Conservation (phyloP, 1,140 invertebrate genomes). For the roundworm (Caenorhabditis elegans) region WBcel235 BX284605.5:8012501-8013000, state of each 20-base stretch:
- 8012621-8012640: neutral
- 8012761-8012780: too few relatives aligned
- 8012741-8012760: neutral
- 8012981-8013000: conserved; percentile 5
- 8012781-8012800: too few relatives aligned
- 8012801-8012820: neutral
- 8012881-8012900: conserved; percentile 35
- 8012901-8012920: conserved; percentile 33
- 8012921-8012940: conserved; percentile 3
- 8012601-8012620: neutral
- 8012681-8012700: conserved; percentile 15
- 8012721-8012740: conserved; percentile 35
- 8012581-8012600: neutral
- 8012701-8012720: conserved; percentile 12
- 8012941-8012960: neutral
- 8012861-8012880: conserved; percentile 42
- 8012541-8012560: neutral
- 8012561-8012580: neutral
- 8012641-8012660: conserved; percentile 45
- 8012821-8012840: too few relatives aligned
- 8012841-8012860: conserved; percentile 40
- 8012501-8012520: neutral
- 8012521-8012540: neutral
- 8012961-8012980: conserved; percentile 9
- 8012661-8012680: conserved; percentile 39